These are phyloP conservation scores for Dastarcus helophoroides DNA, from an alignment of 2,888 invertebrate genomes.

Conservation along the genomic window DNA sequence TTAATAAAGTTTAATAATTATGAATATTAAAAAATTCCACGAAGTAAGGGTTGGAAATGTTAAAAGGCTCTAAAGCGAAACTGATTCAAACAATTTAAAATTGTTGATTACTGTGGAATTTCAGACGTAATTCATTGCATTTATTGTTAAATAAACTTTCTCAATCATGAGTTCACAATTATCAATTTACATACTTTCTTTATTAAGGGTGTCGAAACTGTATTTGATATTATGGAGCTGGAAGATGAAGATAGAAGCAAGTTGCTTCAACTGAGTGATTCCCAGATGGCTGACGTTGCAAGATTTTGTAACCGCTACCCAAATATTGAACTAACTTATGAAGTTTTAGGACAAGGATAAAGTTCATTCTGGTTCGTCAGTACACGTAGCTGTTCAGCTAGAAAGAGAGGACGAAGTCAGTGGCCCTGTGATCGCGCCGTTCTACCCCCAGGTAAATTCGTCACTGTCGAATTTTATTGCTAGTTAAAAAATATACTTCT, in stretches of 20 bases:
- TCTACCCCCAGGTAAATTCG: conserved; percentile 86
- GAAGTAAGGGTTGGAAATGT: too few species aligned
- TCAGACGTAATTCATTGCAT: too few species aligned
- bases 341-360: conserved; percentile 73
- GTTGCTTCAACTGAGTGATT: conserved; percentile 65
- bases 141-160: too few species aligned
- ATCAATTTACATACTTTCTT: conserved; percentile 9
- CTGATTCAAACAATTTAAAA: too few species aligned
- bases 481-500: too few species aligned
- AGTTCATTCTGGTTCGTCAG: conserved; percentile 71
- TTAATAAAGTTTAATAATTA: too few species aligned
- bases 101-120: too few species aligned
- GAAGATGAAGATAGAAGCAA: conserved; percentile 81
- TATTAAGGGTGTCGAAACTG: conserved; percentile 65
- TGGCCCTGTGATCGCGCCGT: conserved; percentile 96
- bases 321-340: conserved; percentile 91
- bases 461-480: too few species aligned
- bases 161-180: conserved; percentile 2
- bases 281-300: conserved; percentile 95
- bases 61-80: too few species aligned
- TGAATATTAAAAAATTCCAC: too few species aligned
- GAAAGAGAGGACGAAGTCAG: conserved; percentile 95
- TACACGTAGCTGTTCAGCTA: conserved; percentile 81
- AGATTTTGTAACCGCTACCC: conserved; percentile 98
- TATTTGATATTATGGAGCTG: conserved; percentile 92